A percentile compares a stretch with the other conserved stretches of the same genome.
Conservation (phyloP, 2,888 invertebrate genomes). For the Latheticus oryzae region DNA sequence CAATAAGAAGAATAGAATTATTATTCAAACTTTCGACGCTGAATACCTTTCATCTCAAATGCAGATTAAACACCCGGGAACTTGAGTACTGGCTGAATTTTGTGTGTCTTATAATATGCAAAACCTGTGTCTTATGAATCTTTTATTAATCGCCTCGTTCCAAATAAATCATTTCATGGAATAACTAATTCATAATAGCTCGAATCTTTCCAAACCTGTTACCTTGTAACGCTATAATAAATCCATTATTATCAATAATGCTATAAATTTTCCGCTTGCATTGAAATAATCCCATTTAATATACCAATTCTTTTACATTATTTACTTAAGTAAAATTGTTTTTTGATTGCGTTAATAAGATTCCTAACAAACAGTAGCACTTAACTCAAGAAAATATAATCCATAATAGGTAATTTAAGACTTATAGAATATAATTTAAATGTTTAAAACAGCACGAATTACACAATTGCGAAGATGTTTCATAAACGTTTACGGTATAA, state of each 20-base stretch:
- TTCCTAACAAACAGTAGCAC: conserved; percentile 23
- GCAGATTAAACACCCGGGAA: no score
- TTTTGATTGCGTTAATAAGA: no score
- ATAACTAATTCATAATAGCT: conserved; percentile 1
- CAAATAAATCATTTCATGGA: conserved; percentile 4
- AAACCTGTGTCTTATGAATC: no score
- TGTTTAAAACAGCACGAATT: conserved; percentile 17
- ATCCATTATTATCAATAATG: conserved; percentile 8
- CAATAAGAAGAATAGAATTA: no score
- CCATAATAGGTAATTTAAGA: not conserved
- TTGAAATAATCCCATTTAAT: conserved; percentile 1
- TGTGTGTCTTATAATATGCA: no score
- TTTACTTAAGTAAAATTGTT: no score
- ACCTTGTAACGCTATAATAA: conserved; percentile 9
- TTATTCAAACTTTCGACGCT: no score
- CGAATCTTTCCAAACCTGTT: not conserved
- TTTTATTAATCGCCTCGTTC: no score
- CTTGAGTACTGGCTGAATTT: no score
- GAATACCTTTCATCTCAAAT: no score
- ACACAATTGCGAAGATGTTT: conserved; percentile 12
- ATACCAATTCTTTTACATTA: no score
- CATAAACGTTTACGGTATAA: conserved; percentile 15
- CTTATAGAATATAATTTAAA: conserved; percentile 22
- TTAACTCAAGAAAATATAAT: no score
- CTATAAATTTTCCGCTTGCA: conserved; percentile 9